Conservation (phyloP, 2,888 invertebrate genomes). For the Latrodectus hesperus region DNA sequence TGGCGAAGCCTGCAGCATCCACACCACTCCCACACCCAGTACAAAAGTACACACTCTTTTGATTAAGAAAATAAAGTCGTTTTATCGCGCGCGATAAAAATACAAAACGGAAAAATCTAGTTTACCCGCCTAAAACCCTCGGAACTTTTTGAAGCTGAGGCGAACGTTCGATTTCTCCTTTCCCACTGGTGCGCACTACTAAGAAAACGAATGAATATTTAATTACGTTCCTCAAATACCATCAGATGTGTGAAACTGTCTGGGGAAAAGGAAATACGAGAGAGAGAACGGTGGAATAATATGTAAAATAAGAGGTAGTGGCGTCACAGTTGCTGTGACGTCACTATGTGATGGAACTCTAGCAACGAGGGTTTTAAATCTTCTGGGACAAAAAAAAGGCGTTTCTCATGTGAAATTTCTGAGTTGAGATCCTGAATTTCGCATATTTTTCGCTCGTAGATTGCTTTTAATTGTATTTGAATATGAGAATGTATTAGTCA, state of each 20-base stretch:
- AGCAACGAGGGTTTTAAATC: not conserved
- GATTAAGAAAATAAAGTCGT: not conserved
- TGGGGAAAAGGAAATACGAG: constrained; percentile 18
- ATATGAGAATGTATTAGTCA: too few relatives aligned
- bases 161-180: not conserved
- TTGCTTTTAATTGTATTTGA: not conserved
- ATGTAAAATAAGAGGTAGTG: constrained; percentile 45
- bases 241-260: constrained; percentile 32
- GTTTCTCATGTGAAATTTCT: too few relatives aligned
- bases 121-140: not conserved
- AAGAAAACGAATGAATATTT: constrained; percentile 64
- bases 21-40: too few relatives aligned
- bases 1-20: not conserved
- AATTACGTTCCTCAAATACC: constrained; percentile 55
- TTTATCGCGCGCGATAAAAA: not conserved
- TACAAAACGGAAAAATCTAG: not conserved
- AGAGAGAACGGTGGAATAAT: constrained; percentile 38
- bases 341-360: constrained; percentile 11
- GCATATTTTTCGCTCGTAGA: not conserved
- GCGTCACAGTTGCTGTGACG: constrained; percentile 33
- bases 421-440: not conserved
- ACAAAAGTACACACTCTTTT: not conserved
- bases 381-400: not conserved
- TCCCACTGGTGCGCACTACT: not conserved
- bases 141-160: not conserved